Percentiles rank a stretch among this genome's conserved stretches.
These are phyloP conservation scores for Jacana jacana DNA, from an alignment of 2,113 vertebrate genomes.

Conservation along the genomic window DNA sequence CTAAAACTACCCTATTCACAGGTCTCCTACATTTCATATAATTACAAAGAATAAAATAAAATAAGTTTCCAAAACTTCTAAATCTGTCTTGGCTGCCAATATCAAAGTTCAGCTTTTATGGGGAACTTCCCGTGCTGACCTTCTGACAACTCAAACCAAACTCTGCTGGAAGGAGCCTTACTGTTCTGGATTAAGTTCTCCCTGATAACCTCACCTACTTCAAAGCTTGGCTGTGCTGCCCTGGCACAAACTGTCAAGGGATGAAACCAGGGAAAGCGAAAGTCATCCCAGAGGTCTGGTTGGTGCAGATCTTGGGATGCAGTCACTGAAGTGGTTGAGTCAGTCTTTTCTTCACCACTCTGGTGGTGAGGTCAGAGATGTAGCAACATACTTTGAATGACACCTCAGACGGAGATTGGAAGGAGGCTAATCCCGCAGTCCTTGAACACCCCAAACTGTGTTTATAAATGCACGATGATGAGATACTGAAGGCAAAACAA, in stretches of 20 bases:
- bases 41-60: conserved; percentile 31
- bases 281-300: neutral
- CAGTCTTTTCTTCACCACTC: neutral
- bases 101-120: neutral
- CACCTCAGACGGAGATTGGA: neutral
- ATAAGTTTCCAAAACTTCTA: neutral
- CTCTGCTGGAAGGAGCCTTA: neutral
- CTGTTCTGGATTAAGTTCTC: neutral
- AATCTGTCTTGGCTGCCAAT: conserved; percentile 23
- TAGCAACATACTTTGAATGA: neutral
- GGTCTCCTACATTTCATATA: neutral
- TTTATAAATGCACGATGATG: neutral
- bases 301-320: neutral
- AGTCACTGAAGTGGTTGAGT: neutral
- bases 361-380: neutral
- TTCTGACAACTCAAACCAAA: neutral
- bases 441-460: neutral
- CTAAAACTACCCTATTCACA: conserved; percentile 38
- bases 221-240: neutral
- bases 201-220: neutral
- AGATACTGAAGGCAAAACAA: neutral
- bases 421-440: neutral
- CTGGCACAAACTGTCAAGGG: neutral
- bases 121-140: conserved; percentile 8
- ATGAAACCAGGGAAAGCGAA: neutral